Evolutionary conservation across 2,113 vertebrate species (phyloP), one percentile per base, ranked within the genome.

Genomic region (Syrmaticus mikado): DNA sequence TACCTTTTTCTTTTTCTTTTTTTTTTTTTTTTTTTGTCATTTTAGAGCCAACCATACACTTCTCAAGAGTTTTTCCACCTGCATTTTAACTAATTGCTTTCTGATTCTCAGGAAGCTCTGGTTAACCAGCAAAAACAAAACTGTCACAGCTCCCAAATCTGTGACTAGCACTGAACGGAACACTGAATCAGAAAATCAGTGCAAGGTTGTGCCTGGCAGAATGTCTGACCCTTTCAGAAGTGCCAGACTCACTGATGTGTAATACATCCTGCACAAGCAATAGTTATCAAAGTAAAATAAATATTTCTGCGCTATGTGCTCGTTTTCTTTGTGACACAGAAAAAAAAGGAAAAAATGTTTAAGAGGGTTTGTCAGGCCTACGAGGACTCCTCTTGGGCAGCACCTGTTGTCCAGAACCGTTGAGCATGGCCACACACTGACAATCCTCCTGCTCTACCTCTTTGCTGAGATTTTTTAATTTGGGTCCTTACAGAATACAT

Each of bases 391-490:
- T 60, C 6, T 8, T 81, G 27, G 87, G 38, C 36, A 52, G 17
- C 21, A 43, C 38, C 68, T 68, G 18, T 5, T 89, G n/a, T 19
- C 41, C 36, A 52, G 20, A 92, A 73, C 5, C 36, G 62, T 2
- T 41, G 20, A 85, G 22, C n/a, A 38, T 1, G 6, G n/a, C 64
- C 27, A 12, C 0, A 0, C 10, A 58, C 3, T 40, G 79, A 75
- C 22, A 62, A 76, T n/a, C n/a, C 25, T 82, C 57, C 50, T 41
- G 43, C 21, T 58, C 50, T 43, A 38, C 52, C 40, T 2, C 0
- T 12, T 70, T 6, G 57, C 28, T 43, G 67, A 16, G 64, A 76
- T 80, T 83, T 82, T 75, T 65, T 75, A 82, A 82, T 17, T 53
- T 27, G 45, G 38, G 41, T 64, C 30, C n/a, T 52, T 70, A 38